These are phyloP conservation scores for Rhagoletis zephyria DNA, from an alignment of 1,140 invertebrate species.

Conservation along the genomic window DNA sequence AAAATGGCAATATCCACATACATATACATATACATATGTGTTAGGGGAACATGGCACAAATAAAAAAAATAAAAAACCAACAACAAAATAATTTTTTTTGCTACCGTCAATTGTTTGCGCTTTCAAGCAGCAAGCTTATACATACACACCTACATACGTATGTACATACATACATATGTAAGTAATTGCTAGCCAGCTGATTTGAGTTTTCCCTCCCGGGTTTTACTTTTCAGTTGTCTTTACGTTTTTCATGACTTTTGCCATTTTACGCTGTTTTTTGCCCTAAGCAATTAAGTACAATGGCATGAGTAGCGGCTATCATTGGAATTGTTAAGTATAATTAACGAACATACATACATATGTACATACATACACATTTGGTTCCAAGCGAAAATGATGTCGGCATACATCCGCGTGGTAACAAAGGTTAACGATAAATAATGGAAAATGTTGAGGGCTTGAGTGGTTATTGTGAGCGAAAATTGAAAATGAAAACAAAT, in stretches of 20 bases:
- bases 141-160: background rate
- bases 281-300: background rate
- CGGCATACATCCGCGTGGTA: background rate
- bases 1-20: no score
- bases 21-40: no score
- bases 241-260: background rate
- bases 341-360: conserved; percentile 7
- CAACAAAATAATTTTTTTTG: background rate
- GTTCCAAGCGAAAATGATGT: background rate
- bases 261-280: background rate
- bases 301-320: conserved; percentile 17
- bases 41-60: background rate
- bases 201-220: background rate
- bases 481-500: no score
- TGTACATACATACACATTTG: background rate
- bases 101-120: background rate
- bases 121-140: background rate
- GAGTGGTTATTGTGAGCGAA: no score
- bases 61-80: background rate
- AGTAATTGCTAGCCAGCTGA: background rate
- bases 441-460: background rate
- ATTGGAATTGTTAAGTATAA: conserved; percentile 9
- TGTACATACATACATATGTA: no score
- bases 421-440: conserved; percentile 17
- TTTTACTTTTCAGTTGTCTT: conserved; percentile 20